phyloP scores from a whole-genome alignment of 2,797 vertebrate genomes.

The Phylloscopus collybita region DNA sequence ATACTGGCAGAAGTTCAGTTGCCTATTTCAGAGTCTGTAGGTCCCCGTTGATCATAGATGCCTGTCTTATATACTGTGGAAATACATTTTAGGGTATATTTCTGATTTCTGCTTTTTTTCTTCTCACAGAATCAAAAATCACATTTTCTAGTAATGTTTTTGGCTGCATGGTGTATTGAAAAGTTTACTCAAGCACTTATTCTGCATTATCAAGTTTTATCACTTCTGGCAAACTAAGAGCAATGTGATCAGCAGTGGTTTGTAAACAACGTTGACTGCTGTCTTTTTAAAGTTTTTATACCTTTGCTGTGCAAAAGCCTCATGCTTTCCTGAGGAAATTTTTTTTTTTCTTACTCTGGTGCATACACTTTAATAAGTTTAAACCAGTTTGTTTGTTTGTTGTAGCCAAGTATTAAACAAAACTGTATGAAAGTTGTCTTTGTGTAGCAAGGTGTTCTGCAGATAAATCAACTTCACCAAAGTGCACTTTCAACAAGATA shows the following conservation, averaged over 20 bases:
- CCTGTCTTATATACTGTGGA: not conserved
- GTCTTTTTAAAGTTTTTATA: not conserved
- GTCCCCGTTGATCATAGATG: not conserved
- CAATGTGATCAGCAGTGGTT: not conserved
- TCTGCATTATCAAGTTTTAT: not conserved
- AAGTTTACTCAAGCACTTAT: constrained; percentile 15
- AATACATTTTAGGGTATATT: not conserved
- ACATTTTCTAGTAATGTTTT: not conserved
- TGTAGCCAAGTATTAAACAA: not conserved
- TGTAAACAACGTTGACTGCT: constrained; percentile 6
- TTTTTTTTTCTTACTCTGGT: not conserved
- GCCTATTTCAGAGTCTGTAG: not conserved
- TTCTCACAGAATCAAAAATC: not conserved
- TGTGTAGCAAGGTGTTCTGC: constrained; percentile 11
- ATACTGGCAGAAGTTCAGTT: not conserved
- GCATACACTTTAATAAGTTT: not conserved
- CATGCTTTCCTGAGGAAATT: not conserved
- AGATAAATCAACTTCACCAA: constrained; percentile 23
- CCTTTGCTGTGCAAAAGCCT: not conserved
- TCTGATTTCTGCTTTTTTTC: not conserved
- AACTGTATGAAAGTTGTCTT: constrained; percentile 19
- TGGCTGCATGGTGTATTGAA: not conserved
- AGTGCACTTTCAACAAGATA: constrained; percentile 30
- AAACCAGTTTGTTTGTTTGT: not conserved
- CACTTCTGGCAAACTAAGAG: not conserved